Base-by-base conservation (phyloP, 1,140 invertebrate genomes). In the Polyergus mexicanus region DNA sequence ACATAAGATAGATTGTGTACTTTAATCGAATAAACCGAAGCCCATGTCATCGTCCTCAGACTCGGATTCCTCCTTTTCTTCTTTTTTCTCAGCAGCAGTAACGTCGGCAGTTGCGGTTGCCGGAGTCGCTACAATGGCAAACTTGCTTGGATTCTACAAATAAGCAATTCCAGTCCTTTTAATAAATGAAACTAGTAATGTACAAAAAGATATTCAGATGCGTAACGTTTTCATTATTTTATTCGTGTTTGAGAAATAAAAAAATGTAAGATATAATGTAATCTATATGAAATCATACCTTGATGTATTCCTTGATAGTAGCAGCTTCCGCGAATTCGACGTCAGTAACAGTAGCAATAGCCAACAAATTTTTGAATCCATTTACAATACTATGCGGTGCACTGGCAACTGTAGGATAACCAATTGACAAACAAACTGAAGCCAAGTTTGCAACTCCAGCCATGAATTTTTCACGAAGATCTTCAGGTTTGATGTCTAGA, bases 321-420 rank as follows among this genome's bases (percentile, higher is more conserved):
- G 97, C 96, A 66, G 99, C 99, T 95, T 99, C 98, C 93, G 98
- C 97, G 96, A 99, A 99, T 87, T 98, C 97, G 86, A 99, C 97
- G 62, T 99, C 99, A 85, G 99, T 99, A 89, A 97, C 98, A 72
- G 98, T 98, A 93, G 99, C 99, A 94, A 99, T 96, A 88, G 99
- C 98, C 96, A 99, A 96, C 91, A 99, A 95, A 95, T 99, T 99
- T 96, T 99, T 99, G 96, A 99, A 99, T 76, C 99, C 99, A 93
- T 99, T 99, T 94, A 98, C 97, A 92, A 99, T 97, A 93, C 98
- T 99, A 96, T 99, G 99, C 56, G 99, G 99, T 47, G 97, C 99
- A 75, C 99, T 99, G 58, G 98, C 99, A 86, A 99, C 95, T 19
- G 99, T 99, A 85, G 99, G 99, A 95, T 99, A 99, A 44, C 98